phyloP scores from a whole-genome alignment of 2,888 invertebrate species.

The Philopedon plagiatum region DNA sequence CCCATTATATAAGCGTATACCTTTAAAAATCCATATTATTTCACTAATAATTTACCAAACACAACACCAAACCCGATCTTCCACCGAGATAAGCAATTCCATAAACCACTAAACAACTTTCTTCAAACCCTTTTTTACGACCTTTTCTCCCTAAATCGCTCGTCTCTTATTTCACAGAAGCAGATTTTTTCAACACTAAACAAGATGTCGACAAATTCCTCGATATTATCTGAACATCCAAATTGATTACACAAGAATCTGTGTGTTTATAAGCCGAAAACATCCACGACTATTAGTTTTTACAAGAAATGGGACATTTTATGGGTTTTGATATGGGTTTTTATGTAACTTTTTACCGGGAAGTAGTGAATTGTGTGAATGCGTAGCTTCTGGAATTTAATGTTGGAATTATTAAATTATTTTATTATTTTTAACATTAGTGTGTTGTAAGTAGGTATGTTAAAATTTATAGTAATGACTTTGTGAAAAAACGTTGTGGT shows the following conservation, averaged over 20 bases:
- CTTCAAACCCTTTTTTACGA: slow-evolving; percentile 9
- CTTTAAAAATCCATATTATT: too few species aligned
- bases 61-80: too few species aligned
- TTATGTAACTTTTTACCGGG: slow-evolving; percentile 9
- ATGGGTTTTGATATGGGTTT: too few species aligned
- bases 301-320: slow-evolving; percentile 30
- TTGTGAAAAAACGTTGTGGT: too few species aligned
- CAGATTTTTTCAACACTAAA: slow-evolving; percentile 14
- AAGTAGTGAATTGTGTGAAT: not conserved
- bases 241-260: slow-evolving; percentile 36
- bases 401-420: not conserved
- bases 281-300: slow-evolving; percentile 27
- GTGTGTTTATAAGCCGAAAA: slow-evolving; percentile 2
- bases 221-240: slow-evolving; percentile 28
- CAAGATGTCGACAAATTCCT: slow-evolving; percentile 30
- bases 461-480: too few species aligned
- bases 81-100: not conserved
- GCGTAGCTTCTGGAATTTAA: slow-evolving; percentile 10
- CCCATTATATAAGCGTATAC: too few species aligned
- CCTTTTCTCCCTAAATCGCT: slow-evolving; percentile 26
- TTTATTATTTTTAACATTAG: not conserved
- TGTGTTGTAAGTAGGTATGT: too few species aligned
- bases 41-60: too few species aligned
- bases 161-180: slow-evolving; percentile 37
- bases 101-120: slow-evolving; percentile 16